These are phyloP conservation scores for Gerris lacustris DNA, from an alignment of 2,888 invertebrate genomes.

Conservation along the genomic window DNA sequence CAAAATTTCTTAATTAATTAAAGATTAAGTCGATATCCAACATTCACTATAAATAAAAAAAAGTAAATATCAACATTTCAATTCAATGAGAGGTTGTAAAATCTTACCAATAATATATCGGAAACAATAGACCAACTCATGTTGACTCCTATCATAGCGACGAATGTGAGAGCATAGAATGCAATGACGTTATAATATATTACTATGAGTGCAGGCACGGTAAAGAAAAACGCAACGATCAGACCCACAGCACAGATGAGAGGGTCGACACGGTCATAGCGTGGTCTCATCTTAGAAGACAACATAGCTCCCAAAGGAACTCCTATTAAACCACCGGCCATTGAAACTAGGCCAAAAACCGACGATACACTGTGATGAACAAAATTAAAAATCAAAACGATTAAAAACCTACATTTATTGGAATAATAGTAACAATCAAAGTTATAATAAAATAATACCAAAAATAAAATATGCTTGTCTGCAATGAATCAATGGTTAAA, in stretches of 20 bases:
- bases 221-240: conserved; percentile 68
- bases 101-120: conserved; percentile 86
- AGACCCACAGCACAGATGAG: conserved; percentile 83
- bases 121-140: conserved; percentile 97
- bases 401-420: neutral
- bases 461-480: too few species aligned
- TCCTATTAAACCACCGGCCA: conserved; percentile 82
- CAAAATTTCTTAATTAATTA: too few species aligned
- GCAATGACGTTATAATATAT: conserved; percentile 40
- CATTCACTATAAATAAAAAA: neutral
- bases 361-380: conserved; percentile 55
- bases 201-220: conserved; percentile 35
- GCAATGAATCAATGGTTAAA: too few species aligned
- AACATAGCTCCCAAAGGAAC: conserved; percentile 74
- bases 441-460: too few species aligned
- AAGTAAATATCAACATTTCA: neutral
- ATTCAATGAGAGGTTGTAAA: conserved; percentile 15
- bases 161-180: conserved; percentile 68
- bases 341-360: conserved; percentile 86
- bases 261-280: conserved; percentile 62
- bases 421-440: too few species aligned
- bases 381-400: conserved; percentile 20
- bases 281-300: conserved; percentile 61
- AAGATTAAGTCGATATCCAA: too few species aligned
- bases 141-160: conserved; percentile 76